phyloP scores from a whole-genome alignment of 2,888 invertebrate species.

The Acanthosepion pharaonis region DNA sequence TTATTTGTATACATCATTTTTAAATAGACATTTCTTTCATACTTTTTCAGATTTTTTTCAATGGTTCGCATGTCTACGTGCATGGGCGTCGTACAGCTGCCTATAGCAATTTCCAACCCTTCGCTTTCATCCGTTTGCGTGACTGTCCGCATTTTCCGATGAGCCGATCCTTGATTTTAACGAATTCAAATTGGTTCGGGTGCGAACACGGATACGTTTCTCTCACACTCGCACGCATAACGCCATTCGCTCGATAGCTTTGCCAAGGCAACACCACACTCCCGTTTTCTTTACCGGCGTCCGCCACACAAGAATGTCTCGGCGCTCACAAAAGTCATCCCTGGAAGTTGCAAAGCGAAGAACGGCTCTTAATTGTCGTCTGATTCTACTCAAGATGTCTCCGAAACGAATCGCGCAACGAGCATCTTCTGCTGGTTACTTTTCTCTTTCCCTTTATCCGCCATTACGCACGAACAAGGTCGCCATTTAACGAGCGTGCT shows the following conservation, averaged over 20 bases:
- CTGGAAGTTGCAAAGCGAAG: background rate
- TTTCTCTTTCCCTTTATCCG: background rate
- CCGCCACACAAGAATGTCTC: background rate
- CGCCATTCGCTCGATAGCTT: background rate
- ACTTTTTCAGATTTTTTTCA: background rate
- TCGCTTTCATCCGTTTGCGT: background rate
- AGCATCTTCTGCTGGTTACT: background rate
- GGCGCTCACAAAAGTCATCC: background rate
- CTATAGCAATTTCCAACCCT: background rate
- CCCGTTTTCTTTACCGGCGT: background rate
- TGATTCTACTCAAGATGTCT: background rate
- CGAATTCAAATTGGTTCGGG: conserved; percentile 20
- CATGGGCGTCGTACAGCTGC: background rate
- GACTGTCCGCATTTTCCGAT: background rate
- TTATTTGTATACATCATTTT: too few species aligned
- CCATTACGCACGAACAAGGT: conserved; percentile 33
- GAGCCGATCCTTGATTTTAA: background rate
- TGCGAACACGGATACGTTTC: background rate
- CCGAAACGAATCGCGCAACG: background rate
- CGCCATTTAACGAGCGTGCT: background rate
- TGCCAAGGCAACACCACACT: background rate
- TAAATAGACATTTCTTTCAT: background rate
- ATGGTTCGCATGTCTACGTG: background rate
- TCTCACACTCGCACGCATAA: background rate
- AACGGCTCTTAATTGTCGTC: background rate